Conservation (phyloP, 2,888 invertebrate genomes). For the Hirtodrosophila alboralis region DNA sequence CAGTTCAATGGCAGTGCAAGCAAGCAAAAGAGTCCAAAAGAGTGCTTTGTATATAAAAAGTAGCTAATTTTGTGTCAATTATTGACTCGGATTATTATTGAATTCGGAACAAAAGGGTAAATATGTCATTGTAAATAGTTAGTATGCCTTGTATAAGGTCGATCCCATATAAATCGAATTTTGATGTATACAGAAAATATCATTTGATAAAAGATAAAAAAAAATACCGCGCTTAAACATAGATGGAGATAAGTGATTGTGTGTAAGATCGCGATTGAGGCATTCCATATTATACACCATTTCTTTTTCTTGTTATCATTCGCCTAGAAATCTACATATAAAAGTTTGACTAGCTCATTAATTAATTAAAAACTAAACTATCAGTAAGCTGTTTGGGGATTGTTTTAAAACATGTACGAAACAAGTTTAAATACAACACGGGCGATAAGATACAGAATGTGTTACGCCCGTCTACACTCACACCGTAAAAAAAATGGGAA, state of each 20-base stretch:
- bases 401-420: constrained; percentile 14
- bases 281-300: not conserved
- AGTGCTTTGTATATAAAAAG: too few species aligned
- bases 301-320: constrained; percentile 4
- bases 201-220: too few species aligned
- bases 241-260: not conserved
- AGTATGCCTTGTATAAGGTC: too few species aligned
- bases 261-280: not conserved
- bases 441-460: constrained; percentile 45
- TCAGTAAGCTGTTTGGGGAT: constrained; percentile 28
- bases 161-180: too few species aligned
- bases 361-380: constrained; percentile 45
- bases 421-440: constrained; percentile 21
- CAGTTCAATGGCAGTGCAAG: too few species aligned
- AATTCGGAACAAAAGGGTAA: too few species aligned
- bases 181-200: too few species aligned
- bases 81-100: too few species aligned
- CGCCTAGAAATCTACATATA: constrained; percentile 6
- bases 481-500: constrained; percentile 16
- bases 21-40: too few species aligned
- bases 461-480: not conserved
- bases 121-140: too few species aligned
- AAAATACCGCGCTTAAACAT: too few species aligned
- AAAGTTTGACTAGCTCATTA: constrained; percentile 17
- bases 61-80: too few species aligned